Percentiles rank a stretch among this genome's conserved stretches.
phyloP scores from a whole-genome alignment of 2,113 vertebrate species.

The Zosterops lateralis region DNA sequence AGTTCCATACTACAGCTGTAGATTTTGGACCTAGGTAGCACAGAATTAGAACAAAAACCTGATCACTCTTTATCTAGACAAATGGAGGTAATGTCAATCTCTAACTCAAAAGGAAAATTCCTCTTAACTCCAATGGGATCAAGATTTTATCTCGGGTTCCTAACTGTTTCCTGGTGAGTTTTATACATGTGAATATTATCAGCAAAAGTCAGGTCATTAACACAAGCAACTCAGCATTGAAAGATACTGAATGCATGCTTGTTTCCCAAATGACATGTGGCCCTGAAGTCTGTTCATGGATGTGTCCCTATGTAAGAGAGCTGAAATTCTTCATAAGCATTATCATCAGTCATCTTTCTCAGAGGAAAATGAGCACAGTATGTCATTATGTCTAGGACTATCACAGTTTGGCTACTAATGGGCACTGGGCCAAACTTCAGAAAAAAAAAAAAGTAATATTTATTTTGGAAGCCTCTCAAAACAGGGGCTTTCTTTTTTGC shows the following conservation, averaged over 20 bases:
- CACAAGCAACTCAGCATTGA: neutral
- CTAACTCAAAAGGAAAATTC: neutral
- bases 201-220: slow-evolving; percentile 13
- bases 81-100: neutral
- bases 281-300: neutral
- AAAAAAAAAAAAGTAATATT: neutral
- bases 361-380: slow-evolving; percentile 19
- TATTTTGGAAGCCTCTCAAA: slow-evolving; percentile 42
- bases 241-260: neutral
- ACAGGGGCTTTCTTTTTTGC: neutral
- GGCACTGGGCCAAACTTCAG: slow-evolving; percentile 6
- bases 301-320: neutral
- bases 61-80: neutral
- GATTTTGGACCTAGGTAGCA: neutral
- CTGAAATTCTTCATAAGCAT: slow-evolving; percentile 50
- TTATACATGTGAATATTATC: neutral
- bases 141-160: neutral
- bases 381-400: neutral
- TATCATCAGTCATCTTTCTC: slow-evolving; percentile 17
- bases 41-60: neutral
- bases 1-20: neutral
- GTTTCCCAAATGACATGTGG: slow-evolving; percentile 20
- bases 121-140: neutral
- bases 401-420: slow-evolving; percentile 7
- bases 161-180: slow-evolving; percentile 27